These are phyloP conservation scores for rabbit (Oryctolagus cuniculus) DNA, from an alignment of 2,113 vertebrate species.

Conservation along the genomic window mOryCun1.1 NC_091442.1:86133001-86133500, in stretches of 20 bases:
- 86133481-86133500: not conserved
- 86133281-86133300: not conserved
- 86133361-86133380: not conserved
- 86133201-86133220: not conserved
- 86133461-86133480: conserved; percentile 11
- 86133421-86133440: not conserved
- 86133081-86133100: not conserved
- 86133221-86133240: not conserved
- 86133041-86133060: not conserved
- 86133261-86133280: not conserved
- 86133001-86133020: not conserved
- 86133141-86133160: not conserved
- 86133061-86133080: not conserved
- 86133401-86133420: not conserved
- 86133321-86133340: not conserved
- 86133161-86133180: not conserved
- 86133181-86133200: not conserved
- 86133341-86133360: not conserved
- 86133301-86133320: not conserved
- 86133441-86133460: not conserved
- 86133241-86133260: not conserved
- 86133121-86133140: not conserved
- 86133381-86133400: not conserved
- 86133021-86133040: not conserved
- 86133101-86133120: not conserved